phyloP scores from a whole-genome alignment of 2,888 invertebrate species.

The Eristalis tenax region DNA sequence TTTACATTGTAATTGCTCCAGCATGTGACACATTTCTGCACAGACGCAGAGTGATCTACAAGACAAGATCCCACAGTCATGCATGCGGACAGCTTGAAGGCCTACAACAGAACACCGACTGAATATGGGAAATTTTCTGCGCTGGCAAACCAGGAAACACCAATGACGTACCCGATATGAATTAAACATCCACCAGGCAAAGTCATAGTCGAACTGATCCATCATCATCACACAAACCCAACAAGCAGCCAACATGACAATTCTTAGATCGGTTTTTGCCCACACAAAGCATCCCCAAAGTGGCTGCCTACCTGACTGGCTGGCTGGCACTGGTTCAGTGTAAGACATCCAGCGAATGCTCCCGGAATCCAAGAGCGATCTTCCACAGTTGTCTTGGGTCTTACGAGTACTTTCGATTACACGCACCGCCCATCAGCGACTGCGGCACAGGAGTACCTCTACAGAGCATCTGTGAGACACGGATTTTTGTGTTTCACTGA shows the following conservation, averaged over 20 bases:
- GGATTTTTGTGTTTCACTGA: constrained; percentile 40
- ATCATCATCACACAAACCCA: constrained; percentile 60
- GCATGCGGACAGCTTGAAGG: background rate
- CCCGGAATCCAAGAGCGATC: constrained; percentile 3
- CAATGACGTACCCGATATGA: constrained; percentile 63
- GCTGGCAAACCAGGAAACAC: constrained; percentile 54
- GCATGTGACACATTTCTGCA: background rate
- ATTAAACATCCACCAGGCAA: constrained; percentile 55
- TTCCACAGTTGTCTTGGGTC: background rate
- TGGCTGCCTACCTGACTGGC: background rate
- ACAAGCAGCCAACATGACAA: constrained; percentile 50
- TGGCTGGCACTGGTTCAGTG: background rate
- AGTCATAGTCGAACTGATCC: constrained; percentile 52
- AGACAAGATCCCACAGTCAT: background rate
- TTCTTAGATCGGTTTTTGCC: constrained; percentile 41
- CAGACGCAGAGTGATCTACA: background rate
- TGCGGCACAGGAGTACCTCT: constrained; percentile 40
- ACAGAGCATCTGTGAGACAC: constrained; percentile 20
- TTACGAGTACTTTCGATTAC: constrained; percentile 52
- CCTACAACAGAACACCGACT: constrained; percentile 14
- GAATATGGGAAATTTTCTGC: constrained; percentile 51
- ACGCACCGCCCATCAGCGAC: constrained; percentile 53
- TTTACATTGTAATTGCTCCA: background rate
- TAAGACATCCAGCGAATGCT: constrained; percentile 18
- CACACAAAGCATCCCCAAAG: constrained; percentile 30